Conservation (phyloP, 2,888 invertebrate species). For the Ophion ellenae region DNA sequence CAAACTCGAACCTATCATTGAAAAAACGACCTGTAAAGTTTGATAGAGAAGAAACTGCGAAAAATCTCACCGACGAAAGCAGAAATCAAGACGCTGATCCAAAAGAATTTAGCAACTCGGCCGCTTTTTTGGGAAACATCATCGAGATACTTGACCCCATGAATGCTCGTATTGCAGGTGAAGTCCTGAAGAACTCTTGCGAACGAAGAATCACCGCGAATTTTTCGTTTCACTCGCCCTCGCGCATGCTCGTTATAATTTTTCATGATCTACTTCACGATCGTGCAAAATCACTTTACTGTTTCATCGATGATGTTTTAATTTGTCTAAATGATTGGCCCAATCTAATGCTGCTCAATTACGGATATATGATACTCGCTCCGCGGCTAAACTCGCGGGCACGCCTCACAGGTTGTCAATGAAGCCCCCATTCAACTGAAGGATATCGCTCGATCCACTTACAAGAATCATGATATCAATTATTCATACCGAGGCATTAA, state of each 20-base stretch:
- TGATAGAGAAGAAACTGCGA: too few species aligned
- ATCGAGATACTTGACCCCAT: conserved; percentile 45
- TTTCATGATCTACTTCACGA: too few species aligned
- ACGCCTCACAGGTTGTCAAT: too few species aligned
- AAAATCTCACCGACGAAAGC: conserved; percentile 25
- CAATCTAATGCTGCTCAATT: too few species aligned
- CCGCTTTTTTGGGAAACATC: not conserved
- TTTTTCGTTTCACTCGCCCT: too few species aligned
- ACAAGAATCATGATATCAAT: not conserved
- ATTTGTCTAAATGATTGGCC: too few species aligned
- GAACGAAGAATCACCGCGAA: not conserved
- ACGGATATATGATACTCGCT: too few species aligned
- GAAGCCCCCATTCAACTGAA: not conserved
- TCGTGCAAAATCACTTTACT: too few species aligned
- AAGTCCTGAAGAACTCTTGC: conserved; percentile 25
- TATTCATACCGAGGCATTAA: not conserved
- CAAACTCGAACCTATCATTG: conserved; percentile 77
- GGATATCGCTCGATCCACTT: not conserved
- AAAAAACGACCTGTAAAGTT: too few species aligned
- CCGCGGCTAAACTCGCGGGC: too few species aligned
- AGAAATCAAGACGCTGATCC: conserved; percentile 18
- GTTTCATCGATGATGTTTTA: too few species aligned
- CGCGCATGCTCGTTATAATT: too few species aligned
- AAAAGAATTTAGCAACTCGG: conserved; percentile 12
- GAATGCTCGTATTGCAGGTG: conserved; percentile 33